Conservation (phyloP, 1,140 invertebrate genomes). For the Hyles euphorbiae region DNA sequence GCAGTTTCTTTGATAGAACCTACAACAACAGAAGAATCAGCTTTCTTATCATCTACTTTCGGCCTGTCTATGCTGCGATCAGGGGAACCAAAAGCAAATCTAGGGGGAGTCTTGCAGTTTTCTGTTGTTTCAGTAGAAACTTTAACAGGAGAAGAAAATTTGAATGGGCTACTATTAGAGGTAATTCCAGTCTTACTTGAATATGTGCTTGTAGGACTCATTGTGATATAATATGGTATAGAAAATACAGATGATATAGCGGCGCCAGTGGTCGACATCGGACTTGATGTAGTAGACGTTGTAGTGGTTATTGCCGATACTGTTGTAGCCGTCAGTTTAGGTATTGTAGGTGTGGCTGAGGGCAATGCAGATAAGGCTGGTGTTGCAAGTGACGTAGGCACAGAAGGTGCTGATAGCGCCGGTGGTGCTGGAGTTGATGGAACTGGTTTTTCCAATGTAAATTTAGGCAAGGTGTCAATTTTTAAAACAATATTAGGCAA, state of each 20-base stretch:
- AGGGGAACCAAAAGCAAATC: conserved; percentile 40
- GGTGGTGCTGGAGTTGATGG: conserved; percentile 5
- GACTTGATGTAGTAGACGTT: background rate
- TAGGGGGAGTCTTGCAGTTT: conserved; percentile 14
- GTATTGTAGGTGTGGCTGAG: no score
- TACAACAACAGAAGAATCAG: conserved; percentile 22
- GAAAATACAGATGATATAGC: background rate
- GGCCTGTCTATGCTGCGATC: conserved; percentile 23
- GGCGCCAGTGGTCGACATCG: background rate
- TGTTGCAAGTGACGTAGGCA: background rate
- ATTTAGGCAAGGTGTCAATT: conserved; percentile 71
- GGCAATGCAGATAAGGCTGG: no score
- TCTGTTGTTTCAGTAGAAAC: conserved; percentile 26
- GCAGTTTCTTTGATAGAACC: conserved; percentile 22
- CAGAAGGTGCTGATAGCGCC: background rate
- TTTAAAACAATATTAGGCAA: conserved; percentile 78
- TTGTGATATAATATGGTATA: no score
- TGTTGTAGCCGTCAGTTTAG: no score
- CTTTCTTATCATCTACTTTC: conserved; percentile 18
- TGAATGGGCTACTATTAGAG: conserved; percentile 23
- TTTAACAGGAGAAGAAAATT: conserved; percentile 41
- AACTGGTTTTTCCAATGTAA: conserved; percentile 31
- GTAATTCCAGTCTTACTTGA: conserved; percentile 21
- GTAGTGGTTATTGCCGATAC: background rate
- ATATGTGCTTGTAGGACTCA: background rate